These are phyloP conservation scores for Mustela lutreola DNA, from an alignment of 2,113 vertebrate genomes.

Conservation along the genomic window DNA sequence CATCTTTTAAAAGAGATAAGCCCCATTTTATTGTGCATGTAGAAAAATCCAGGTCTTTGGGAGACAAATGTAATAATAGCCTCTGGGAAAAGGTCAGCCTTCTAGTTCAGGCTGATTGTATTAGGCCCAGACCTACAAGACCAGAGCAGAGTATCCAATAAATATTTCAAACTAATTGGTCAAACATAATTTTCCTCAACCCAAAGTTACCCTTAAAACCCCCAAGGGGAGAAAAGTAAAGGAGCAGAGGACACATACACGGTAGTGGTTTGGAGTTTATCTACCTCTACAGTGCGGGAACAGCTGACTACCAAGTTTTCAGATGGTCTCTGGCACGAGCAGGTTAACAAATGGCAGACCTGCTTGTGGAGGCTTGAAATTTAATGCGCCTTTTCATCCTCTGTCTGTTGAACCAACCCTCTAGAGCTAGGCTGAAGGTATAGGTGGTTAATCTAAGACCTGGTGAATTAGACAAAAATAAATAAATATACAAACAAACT, in stretches of 20 bases:
- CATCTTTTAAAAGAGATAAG: neutral
- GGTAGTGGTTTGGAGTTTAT: neutral
- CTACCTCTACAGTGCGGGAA: neutral
- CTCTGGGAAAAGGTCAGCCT: neutral
- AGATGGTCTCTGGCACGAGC: neutral
- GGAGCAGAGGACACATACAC: neutral
- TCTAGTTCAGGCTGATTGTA: neutral
- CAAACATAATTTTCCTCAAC: constrained; percentile 38
- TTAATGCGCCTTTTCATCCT: neutral
- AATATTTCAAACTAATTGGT: neutral
- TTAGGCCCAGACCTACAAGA: neutral
- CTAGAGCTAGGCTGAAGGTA: neutral
- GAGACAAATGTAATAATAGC: neutral
- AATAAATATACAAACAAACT: neutral
- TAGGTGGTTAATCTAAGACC: neutral
- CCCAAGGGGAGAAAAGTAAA: neutral
- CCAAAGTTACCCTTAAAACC: neutral
- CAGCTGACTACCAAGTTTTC: neutral
- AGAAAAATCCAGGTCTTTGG: neutral
- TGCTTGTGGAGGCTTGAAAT: neutral
- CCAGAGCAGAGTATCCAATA: neutral
- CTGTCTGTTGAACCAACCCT: neutral
- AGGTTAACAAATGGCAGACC: neutral
- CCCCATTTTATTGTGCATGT: neutral
- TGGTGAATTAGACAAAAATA: neutral